Conservation (phyloP, 2,888 invertebrate genomes). For the Notocelia uddmanniana region DNA sequence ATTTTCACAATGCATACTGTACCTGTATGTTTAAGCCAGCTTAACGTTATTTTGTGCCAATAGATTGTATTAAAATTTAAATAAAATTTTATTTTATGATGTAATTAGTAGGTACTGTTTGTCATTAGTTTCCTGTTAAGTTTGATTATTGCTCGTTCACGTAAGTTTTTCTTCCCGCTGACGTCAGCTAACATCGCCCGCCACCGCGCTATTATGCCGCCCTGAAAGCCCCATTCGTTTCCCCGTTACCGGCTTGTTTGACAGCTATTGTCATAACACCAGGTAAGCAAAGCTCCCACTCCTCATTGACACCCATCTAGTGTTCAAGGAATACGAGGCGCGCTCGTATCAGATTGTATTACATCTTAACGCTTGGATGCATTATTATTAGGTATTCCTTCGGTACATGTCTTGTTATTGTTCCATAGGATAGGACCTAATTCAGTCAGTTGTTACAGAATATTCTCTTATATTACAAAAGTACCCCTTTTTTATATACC, state of each 20-base stretch:
- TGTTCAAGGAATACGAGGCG: conserved; percentile 31
- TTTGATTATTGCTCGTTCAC: conserved; percentile 15
- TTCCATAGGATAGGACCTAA: too few relatives aligned
- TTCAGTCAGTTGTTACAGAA: too few relatives aligned
- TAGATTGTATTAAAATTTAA: neutral
- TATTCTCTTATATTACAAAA: too few relatives aligned
- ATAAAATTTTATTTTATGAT: neutral
- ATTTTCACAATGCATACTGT: too few relatives aligned
- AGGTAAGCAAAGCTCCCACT: conserved; percentile 35
- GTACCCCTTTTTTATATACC: too few relatives aligned
- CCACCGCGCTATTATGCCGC: conserved; percentile 52
- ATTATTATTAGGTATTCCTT: conserved; percentile 16
- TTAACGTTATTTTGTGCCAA: too few relatives aligned
- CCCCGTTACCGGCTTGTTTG: conserved; percentile 55
- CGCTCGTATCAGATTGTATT: conserved; percentile 29
- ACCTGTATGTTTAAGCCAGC: too few relatives aligned
- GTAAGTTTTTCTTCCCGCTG: conserved; percentile 42
- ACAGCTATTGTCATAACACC: conserved; percentile 61
- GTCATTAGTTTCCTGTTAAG: neutral
- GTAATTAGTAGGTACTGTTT: neutral
- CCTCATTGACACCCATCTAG: conserved; percentile 35
- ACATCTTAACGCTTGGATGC: conserved; percentile 19
- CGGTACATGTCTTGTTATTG: neutral
- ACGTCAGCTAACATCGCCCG: conserved; percentile 54
- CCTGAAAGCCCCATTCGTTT: conserved; percentile 58